Base-by-base conservation (phyloP, 2,797 vertebrate species). In the Myripristis murdjan region DNA sequence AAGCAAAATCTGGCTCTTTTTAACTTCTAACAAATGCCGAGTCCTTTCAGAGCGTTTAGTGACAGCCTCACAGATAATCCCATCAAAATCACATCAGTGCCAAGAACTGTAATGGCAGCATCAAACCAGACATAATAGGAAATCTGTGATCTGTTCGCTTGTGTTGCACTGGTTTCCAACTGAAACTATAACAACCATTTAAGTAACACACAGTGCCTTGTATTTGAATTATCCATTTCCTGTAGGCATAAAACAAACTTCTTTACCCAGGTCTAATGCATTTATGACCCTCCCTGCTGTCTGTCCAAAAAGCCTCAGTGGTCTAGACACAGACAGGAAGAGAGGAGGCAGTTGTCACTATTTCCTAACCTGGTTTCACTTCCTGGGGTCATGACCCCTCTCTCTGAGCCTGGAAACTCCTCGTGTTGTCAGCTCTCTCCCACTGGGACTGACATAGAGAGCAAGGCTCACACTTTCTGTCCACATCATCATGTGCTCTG, bases 361-460 rank as follows among this genome's bases (percentile, higher is more conserved):
- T 81, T 76, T 87, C 43, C 58, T 79, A 65, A 75, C 57, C 73
- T 74, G 67, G 71, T 77, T 89, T 81, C 73, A 81, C 77, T 87
- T 90, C 73, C 85, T 79, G 53, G 71, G 80, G 82, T 88, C 72
- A 28, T 20, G 86, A 86, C 70, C 86, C 79, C 85, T 85, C 79
- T 88, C 59, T 64, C 49, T 8, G 39, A 65, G 68, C 57, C 64
- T 77, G 62, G 47, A 70, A 57, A 60, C 77, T 79, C 78, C 73
- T 83, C 77, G 76, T 82, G 66, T 64, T 76, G 75, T 79, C 82
- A 79, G 55, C 55, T 43, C 23, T 48, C 20, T 80, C 73, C 52
- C 72, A 7, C 15, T 51, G 61, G 70, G 67, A 52, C 70, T 35
- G 66, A 78, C 75, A 62, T 26, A 56, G 49, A 85, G 73, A 61